Percentiles rank a stretch among this genome's conserved stretches.
These are phyloP conservation scores for Strix aluco DNA, from an alignment of 2,113 vertebrate genomes.

Conservation along the genomic window DNA sequence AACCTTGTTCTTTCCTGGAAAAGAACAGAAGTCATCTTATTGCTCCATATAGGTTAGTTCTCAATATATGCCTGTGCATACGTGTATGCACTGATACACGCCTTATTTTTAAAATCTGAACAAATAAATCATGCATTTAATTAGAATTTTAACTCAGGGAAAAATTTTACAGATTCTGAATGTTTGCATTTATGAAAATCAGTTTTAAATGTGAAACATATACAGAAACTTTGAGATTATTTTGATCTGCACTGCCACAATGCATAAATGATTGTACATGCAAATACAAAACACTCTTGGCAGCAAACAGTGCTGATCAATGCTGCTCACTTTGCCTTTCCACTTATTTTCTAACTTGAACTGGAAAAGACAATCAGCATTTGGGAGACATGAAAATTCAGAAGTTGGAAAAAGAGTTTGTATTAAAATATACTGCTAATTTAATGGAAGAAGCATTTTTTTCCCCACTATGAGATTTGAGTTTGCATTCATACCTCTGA, in stretches of 20 bases:
- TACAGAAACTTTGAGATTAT: constrained; percentile 57
- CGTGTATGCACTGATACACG: not conserved
- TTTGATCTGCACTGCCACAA: constrained; percentile 44
- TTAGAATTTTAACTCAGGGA: constrained; percentile 33
- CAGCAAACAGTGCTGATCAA: not conserved
- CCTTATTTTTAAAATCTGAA: constrained; percentile 9
- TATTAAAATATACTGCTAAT: constrained; percentile 50
- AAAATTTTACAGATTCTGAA: constrained; percentile 20
- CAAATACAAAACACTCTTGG: constrained; percentile 48
- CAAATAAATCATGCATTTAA: constrained; percentile 26
- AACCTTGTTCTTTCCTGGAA: constrained; percentile 93
- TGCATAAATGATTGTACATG: constrained; percentile 29
- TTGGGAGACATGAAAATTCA: constrained; percentile 44
- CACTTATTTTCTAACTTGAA: constrained; percentile 39
- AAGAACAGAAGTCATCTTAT: constrained; percentile 54
- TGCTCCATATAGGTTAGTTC: not conserved
- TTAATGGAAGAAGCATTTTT: constrained; percentile 15
- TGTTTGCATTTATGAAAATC: constrained; percentile 57
- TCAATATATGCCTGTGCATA: not conserved
- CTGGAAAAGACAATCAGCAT: constrained; percentile 52
- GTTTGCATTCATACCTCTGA: constrained; percentile 34
- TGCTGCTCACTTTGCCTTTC: constrained; percentile 34
- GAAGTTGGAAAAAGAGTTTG: constrained; percentile 30
- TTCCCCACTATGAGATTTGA: not conserved
- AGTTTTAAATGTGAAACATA: constrained; percentile 60